Evolutionary conservation across 1,140 invertebrate species (phyloP).

Genomic region (Drosophila ficusphila): DNA sequence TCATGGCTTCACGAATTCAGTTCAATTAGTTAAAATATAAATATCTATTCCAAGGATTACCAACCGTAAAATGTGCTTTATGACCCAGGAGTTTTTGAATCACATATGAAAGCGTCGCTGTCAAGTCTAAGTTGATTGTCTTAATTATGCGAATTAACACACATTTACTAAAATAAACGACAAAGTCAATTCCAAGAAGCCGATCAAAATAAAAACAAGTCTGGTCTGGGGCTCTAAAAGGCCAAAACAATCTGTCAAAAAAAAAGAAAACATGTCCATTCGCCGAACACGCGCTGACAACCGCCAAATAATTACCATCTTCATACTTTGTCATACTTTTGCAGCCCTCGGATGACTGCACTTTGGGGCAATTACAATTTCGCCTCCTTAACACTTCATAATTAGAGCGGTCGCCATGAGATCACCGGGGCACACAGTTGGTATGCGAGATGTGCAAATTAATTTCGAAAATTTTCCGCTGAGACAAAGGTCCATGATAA

Average conservation of each 20-base stretch:
- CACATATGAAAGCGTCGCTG: not conserved
- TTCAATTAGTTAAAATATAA: conserved; percentile 12
- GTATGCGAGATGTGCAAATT: conserved; percentile 48
- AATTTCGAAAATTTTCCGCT: conserved; percentile 62
- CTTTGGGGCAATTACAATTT: conserved; percentile 25
- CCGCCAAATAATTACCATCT: conserved; percentile 8
- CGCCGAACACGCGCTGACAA: conserved; percentile 7
- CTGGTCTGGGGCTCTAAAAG: conserved; percentile 7
- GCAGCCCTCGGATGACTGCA: conserved; percentile 13
- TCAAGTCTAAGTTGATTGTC: conserved; percentile 24
- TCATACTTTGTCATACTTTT: not conserved
- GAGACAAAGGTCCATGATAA: conserved; percentile 15
- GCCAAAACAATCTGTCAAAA: conserved; percentile 12
- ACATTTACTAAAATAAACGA: conserved; percentile 38
- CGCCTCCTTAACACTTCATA: conserved; percentile 45
- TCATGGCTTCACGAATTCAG: not conserved
- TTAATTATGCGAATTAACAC: conserved; percentile 46
- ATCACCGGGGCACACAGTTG: conserved; percentile 18
- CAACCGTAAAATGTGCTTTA: not conserved
- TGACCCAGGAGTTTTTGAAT: conserved; percentile 31
- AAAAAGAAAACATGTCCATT: conserved; percentile 2
- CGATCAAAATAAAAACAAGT: conserved; percentile 40
- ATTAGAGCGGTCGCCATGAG: conserved; percentile 37
- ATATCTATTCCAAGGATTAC: conserved; percentile 57
- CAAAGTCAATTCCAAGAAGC: conserved; percentile 32